A percentile compares a stretch with the other conserved stretches of the same genome.
Conservation (phyloP, 2,113 vertebrate species). For the Nothoprocta pentlandii region DNA sequence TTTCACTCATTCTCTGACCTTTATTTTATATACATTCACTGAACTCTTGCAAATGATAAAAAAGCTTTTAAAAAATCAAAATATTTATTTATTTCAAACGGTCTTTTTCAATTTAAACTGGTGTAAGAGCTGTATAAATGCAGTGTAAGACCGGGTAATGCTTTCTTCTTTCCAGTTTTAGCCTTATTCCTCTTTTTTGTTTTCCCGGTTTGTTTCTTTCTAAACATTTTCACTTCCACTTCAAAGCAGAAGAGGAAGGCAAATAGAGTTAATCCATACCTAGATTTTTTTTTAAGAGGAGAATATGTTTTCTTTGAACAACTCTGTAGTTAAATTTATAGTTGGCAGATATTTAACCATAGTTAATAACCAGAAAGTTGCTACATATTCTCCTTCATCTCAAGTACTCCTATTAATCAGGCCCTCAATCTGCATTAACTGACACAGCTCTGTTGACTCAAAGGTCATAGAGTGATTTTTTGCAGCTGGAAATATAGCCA, state of each 20-base stretch:
- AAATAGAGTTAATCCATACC: background rate
- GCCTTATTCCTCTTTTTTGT: background rate
- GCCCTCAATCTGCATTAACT: background rate
- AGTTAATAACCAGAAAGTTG: background rate
- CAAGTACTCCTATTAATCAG: background rate
- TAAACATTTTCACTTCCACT: background rate
- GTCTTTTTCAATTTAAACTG: background rate
- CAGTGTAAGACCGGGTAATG: background rate
- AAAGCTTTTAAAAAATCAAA: background rate
- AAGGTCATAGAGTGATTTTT: background rate
- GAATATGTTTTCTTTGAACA: background rate
- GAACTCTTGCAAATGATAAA: background rate
- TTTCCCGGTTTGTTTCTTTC: background rate
- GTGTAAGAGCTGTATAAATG: background rate
- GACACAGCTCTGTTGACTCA: background rate
- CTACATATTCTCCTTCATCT: background rate
- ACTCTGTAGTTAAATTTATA: background rate
- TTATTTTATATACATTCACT: background rate
- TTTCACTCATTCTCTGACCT: background rate
- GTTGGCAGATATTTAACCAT: background rate
- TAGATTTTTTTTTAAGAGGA: fast-evolving
- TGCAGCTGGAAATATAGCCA: background rate
- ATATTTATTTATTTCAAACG: background rate
- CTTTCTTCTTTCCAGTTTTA: background rate
- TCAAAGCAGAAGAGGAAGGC: background rate